These are phyloP conservation scores for Sinocyclocheilus rhinocerous DNA, from an alignment of 2,113 vertebrate species.

Conservation along the genomic window DNA sequence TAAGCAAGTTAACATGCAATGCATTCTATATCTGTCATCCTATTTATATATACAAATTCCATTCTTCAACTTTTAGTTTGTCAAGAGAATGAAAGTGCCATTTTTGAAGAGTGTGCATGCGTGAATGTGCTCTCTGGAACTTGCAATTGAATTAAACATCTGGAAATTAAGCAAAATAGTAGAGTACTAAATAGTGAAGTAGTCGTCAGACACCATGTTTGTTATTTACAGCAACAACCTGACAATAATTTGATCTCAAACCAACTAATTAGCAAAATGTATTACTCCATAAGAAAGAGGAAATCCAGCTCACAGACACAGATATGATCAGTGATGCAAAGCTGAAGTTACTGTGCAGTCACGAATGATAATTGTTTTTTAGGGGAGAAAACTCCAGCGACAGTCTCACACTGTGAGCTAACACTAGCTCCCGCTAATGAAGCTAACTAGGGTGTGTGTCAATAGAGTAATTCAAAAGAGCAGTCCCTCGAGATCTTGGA, in stretches of 20 bases:
- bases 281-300: neutral
- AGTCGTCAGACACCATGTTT: neutral
- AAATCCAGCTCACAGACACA: neutral
- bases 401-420: conserved; percentile 53
- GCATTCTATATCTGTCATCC: neutral
- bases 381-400: conserved; percentile 3
- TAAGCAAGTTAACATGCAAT: too few species aligned
- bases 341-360: conserved; percentile 12
- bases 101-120: neutral
- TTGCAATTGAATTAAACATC: neutral
- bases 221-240: neutral
- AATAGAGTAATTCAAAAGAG: conserved; percentile 87
- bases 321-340: conserved; percentile 14
- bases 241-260: neutral
- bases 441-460: conserved; percentile 83
- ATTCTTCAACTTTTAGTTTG: neutral
- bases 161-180: neutral
- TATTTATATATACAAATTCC: neutral
- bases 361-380: conserved; percentile 8
- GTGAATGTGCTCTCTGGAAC: neutral
- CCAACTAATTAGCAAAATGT: neutral
- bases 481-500: conserved; percentile 79
- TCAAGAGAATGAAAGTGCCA: too few species aligned
- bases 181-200: neutral
- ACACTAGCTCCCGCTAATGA: conserved; percentile 83